Conservation (phyloP, 1,140 invertebrate species). For the Drosophila sulfurigaster region DNA sequence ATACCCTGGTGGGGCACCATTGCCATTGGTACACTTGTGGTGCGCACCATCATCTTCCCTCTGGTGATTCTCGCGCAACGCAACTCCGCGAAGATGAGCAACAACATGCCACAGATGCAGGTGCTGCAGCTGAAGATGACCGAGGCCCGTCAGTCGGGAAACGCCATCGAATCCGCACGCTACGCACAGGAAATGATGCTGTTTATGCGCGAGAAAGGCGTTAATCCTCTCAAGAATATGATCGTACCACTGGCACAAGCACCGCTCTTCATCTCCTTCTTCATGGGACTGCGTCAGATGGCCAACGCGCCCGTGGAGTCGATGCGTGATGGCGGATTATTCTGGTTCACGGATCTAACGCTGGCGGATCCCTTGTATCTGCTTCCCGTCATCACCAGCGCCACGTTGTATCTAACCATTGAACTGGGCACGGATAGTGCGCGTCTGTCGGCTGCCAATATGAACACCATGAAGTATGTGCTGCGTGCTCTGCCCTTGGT, state of each 20-base stretch:
- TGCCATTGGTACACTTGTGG: slow-evolving; percentile 90
- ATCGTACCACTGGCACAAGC: slow-evolving; percentile 93
- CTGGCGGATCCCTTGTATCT: slow-evolving; percentile 95
- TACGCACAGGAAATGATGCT: slow-evolving; percentile 90
- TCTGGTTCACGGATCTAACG: slow-evolving; percentile 97
- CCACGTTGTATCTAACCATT: slow-evolving; percentile 92
- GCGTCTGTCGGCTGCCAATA: slow-evolving; percentile 87
- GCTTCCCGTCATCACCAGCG: slow-evolving; percentile 93
- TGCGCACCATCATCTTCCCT: slow-evolving; percentile 92
- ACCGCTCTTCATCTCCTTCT: slow-evolving; percentile 96
- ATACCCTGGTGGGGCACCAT: slow-evolving; percentile 97
- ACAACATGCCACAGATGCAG: slow-evolving; percentile 93
- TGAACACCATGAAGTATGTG: slow-evolving; percentile 90
- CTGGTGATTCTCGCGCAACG: slow-evolving; percentile 92
- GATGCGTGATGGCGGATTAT: slow-evolving; percentile 94
- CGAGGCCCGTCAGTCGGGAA: slow-evolving; percentile 92
- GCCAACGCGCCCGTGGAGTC: slow-evolving; percentile 94
- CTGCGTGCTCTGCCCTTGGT: slow-evolving; percentile 91
- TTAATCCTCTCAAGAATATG: slow-evolving; percentile 93
- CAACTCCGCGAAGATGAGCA: slow-evolving; percentile 91
- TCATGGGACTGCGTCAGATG: slow-evolving; percentile 93
- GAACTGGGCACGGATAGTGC: slow-evolving; percentile 93
- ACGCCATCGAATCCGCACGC: slow-evolving; percentile 91
- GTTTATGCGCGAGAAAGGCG: slow-evolving; percentile 92
- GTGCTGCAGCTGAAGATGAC: slow-evolving; percentile 92